Evolutionary conservation across 1,140 invertebrate species (phyloP).

Genomic region (Episyrphus balteatus): DNA sequence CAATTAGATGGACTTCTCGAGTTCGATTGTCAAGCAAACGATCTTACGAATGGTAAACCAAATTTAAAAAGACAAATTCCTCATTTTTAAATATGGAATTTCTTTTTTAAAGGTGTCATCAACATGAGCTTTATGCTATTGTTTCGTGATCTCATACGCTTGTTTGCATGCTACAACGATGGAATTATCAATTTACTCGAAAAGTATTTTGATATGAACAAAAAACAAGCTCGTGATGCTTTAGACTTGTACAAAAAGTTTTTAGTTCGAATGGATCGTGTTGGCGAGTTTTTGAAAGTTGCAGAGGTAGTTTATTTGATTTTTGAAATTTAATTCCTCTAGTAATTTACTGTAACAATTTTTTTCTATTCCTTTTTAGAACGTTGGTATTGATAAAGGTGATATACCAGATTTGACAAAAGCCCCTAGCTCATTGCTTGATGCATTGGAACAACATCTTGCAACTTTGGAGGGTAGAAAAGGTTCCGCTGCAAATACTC

Average conservation of each 20-base stretch:
- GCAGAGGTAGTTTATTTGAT: conserved; percentile 57
- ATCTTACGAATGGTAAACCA: conserved; percentile 78
- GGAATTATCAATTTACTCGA: conserved; percentile 98
- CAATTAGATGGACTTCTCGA: conserved; percentile 93
- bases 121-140: conserved; percentile 97
- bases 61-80: background rate
- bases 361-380: conserved; percentile 44
- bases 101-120: conserved; percentile 56
- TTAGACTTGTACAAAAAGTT: conserved; percentile 99
- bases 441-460: conserved; percentile 94
- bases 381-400: conserved; percentile 97
- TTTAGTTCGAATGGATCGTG: conserved; percentile 95
- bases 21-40: conserved; percentile 95
- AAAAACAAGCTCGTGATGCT: conserved; percentile 94
- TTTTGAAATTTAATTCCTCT: background rate
- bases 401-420: conserved; percentile 98
- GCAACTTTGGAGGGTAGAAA: conserved; percentile 88
- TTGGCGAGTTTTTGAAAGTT: conserved; percentile 96
- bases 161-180: conserved; percentile 99
- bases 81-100: background rate
- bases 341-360: no score
- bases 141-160: conserved; percentile 94
- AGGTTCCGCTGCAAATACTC: conserved; percentile 69
- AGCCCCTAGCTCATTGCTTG: conserved; percentile 95
- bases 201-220: conserved; percentile 99